These are phyloP conservation scores for Daktulosphaira vitifoliae DNA, from an alignment of 1,140 invertebrate species.

Conservation along the genomic window DNA sequence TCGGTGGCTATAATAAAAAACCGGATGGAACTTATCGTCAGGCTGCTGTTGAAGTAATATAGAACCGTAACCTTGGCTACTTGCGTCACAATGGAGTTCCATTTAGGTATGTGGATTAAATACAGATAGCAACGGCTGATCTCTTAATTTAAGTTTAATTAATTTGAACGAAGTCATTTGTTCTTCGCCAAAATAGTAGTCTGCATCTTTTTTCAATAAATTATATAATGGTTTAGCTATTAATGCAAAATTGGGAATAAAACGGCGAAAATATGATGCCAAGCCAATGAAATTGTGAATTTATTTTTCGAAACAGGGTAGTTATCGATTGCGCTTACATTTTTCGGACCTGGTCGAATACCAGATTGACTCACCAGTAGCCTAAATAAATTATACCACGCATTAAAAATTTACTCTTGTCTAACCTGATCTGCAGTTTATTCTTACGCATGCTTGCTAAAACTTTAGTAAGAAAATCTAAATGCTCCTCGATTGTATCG, in stretches of 20 bases:
- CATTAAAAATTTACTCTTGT: constrained; percentile 12
- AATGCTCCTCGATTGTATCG: constrained; percentile 1
- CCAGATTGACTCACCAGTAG: not conserved
- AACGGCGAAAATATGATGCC: constrained; percentile 7
- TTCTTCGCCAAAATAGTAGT: not conserved
- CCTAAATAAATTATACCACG: not conserved
- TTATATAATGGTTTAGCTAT: not conserved
- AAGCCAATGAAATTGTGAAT: not conserved
- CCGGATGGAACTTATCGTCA: constrained; percentile 35
- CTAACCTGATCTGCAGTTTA: not conserved
- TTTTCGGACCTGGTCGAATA: not conserved
- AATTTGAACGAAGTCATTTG: not conserved
- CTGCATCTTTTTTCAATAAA: not conserved
- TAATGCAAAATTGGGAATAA: not conserved
- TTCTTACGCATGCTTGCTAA: constrained; percentile 1
- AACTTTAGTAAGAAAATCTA: constrained; percentile 11
- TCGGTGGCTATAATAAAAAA: constrained; percentile 41
- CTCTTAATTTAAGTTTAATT: constrained; percentile 1
- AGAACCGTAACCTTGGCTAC: constrained; percentile 36
- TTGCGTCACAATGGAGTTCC: constrained; percentile 41
- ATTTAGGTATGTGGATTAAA: constrained; percentile 26
- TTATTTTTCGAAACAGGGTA: not conserved
- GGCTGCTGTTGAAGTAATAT: constrained; percentile 33
- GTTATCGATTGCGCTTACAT: not conserved
- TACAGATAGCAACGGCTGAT: not conserved